These are phyloP conservation scores for Plectus sambesii DNA, from an alignment of 1,140 invertebrate genomes.

Conservation along the genomic window DNA sequence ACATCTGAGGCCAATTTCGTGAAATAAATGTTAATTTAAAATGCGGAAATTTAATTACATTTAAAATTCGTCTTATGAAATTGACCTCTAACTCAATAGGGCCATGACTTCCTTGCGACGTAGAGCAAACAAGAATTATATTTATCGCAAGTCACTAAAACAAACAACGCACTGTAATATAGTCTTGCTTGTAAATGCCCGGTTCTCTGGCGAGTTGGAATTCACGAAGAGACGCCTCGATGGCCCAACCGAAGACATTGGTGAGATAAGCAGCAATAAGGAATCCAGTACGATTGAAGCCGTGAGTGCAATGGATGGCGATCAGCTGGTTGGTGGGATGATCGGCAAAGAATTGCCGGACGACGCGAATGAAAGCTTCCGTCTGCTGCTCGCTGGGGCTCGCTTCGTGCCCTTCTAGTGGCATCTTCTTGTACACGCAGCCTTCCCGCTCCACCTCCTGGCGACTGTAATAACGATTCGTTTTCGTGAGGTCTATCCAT, in stretches of 20 bases:
- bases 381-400: slow-evolving; percentile 44
- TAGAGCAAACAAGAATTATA: too few relatives aligned
- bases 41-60: too few relatives aligned
- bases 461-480: slow-evolving; percentile 76
- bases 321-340: slow-evolving; percentile 35
- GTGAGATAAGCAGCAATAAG: slow-evolving; percentile 80
- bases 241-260: slow-evolving; percentile 59
- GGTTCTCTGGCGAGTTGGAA: slow-evolving; percentile 60
- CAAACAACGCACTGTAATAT: too few relatives aligned
- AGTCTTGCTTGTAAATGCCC: slow-evolving; percentile 62
- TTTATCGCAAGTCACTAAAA: too few relatives aligned
- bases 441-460: slow-evolving; percentile 57
- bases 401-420: slow-evolving; percentile 43
- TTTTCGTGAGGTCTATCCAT: slow-evolving; percentile 93
- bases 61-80: too few relatives aligned
- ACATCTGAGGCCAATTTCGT: too few relatives aligned
- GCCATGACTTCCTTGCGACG: too few relatives aligned
- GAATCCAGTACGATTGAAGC: slow-evolving; percentile 93
- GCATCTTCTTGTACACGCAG: slow-evolving; percentile 57
- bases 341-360: slow-evolving; percentile 35
- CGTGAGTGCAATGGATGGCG: slow-evolving; percentile 94
- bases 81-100: too few relatives aligned
- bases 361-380: slow-evolving; percentile 39
- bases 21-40: too few relatives aligned
- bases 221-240: slow-evolving; percentile 64